Evolutionary conservation across 1,140 invertebrate genomes (phyloP), one percentile per base, ranked within the genome.

Genomic region (Coenobita brevimanus): DNA sequence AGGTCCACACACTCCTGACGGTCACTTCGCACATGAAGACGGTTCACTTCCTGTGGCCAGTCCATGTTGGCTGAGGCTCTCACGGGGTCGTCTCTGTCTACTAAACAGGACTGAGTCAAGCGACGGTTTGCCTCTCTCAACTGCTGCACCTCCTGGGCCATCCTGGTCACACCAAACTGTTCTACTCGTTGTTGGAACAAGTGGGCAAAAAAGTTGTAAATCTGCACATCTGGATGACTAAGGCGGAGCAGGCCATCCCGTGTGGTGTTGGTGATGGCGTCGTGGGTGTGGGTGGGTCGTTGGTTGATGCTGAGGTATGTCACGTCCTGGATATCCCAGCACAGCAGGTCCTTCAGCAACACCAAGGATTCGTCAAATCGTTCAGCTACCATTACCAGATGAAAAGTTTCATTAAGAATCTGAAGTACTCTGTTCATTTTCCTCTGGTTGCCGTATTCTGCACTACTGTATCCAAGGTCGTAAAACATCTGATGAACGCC

Each of bases 331-430:
- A 93, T 82, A n/a, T 92, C 91, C 94, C 94, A 94, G 81, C 93
- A 93, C 60, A 94, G 91, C 8, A 93, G 84, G 76, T 94, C 89
- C 46, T 92, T 92, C 33, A 94, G 91, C 4, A 94, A 91, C 50
- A 94, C 91, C 0, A 94, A 86, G 3, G 94, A 94, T 86, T 94
- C 93, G 82, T 94, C 93, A 89, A 94, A 93, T 87, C 93, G 92
- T 90, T 94, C 94, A 3, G 93, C 91, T 36, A 94, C 92, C 92
- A 94, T 92, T 4, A 94, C 92, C 3, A 94, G 91, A 89, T 93
- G 91, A 90, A 94, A 94, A 27, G 92, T 91, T 17, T 84, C 83
- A 15, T 94, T 92, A 0, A 94, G 88, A 60, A 91, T 89, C 33
- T 82, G 73, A 24, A 89, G 41, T 10, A 33, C 83, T 2, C 62